Evolutionary conservation across 2,113 vertebrate species (phyloP), one percentile per base, ranked within the genome.

Genomic region (Trachemys scripta): DNA sequence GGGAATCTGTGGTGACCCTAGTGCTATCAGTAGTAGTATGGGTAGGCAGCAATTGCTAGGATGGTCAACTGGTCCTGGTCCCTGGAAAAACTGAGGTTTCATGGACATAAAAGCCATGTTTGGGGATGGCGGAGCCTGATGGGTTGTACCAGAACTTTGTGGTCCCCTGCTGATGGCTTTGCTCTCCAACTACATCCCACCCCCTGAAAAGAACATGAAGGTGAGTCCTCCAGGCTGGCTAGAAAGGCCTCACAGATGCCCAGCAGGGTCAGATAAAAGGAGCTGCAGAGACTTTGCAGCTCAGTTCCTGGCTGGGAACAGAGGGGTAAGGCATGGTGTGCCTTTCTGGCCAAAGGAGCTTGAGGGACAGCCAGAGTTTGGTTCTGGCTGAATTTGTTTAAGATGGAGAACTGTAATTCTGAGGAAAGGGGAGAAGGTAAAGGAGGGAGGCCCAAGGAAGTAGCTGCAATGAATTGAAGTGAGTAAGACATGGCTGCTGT

Each of bases 61-160:
- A 56, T 75, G 90, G 42, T 59, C 82, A 90, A 38, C 35, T 93
- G 84, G 72, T 53, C 90, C 31, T 31, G 22, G 5, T 90, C 85
- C 80, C 90, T 90, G 59, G 76, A 95, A 96, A 94, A 89, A n/a
- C 17, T 3, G 88, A 85, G 1, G 2, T 69, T 90, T 79, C 80
- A 80, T 17, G 29, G 65, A 38, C 51, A 29, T 42, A 65, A 90
- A 80, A 82, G 86, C 47, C 4, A 57, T 80, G n/a, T 65, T 24
- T 45, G 16, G 89, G 62, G 59, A 14, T 16, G 25, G 31, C 14
- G 14, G 14, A 84, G 90, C n/a, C 20, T 92, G 11, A 2, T 80
- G 9, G 79, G 78, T 20, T 90, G 9, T 72, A n/a, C 35, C 35
- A 38, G 65, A n/a, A 72, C 17, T 72, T 72, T 38, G 19, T 72